Percentiles rank a stretch among this genome's conserved stretches.
These are phyloP conservation scores for Macrophya annulata DNA, from an alignment of 2,888 invertebrate genomes.

Conservation along the genomic window DNA sequence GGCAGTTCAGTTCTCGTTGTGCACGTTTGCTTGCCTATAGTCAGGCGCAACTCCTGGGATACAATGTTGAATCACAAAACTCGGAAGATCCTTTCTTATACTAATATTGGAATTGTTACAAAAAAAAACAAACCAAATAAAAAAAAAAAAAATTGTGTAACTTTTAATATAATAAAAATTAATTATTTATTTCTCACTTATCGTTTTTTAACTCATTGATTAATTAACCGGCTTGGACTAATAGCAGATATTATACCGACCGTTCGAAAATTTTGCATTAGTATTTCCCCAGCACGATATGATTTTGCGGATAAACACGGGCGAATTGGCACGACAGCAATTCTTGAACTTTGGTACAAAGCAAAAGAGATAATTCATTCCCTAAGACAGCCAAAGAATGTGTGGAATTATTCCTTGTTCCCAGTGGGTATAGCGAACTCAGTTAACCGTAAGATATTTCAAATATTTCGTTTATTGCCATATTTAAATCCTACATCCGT, in stretches of 20 bases:
- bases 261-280: neutral
- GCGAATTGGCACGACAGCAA: neutral
- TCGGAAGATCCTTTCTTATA: neutral
- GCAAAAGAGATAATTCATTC: slow-evolving; percentile 18
- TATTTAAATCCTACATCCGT: slow-evolving; percentile 24
- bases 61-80: neutral
- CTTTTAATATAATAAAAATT: no score
- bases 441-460: neutral
- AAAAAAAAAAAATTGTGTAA: no score
- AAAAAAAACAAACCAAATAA: neutral
- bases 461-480: slow-evolving; percentile 2
- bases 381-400: slow-evolving; percentile 19
- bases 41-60: neutral
- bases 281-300: neutral
- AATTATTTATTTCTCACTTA: neutral
- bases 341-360: slow-evolving; percentile 5
- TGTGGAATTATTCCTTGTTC: slow-evolving; percentile 24
- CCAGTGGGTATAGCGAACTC: neutral
- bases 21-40: slow-evolving; percentile 17
- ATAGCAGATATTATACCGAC: slow-evolving; percentile 8
- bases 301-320: neutral
- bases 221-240: neutral
- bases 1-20: neutral
- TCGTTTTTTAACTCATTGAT: neutral
- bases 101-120: neutral